A percentile compares a stretch with the other conserved stretches of the same genome.
phyloP scores from a whole-genome alignment of 1,140 invertebrate genomes.

The Magallana gigas region DNA sequence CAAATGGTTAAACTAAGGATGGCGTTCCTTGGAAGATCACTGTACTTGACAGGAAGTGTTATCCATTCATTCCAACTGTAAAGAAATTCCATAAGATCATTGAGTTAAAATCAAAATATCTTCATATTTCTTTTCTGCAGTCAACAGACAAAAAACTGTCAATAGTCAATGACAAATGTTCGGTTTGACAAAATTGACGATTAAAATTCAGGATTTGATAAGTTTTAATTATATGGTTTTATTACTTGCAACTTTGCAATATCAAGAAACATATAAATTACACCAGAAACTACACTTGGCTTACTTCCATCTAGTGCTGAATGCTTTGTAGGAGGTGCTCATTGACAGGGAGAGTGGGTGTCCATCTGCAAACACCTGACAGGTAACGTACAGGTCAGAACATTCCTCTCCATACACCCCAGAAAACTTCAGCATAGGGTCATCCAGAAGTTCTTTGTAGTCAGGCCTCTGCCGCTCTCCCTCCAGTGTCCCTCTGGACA shows the following conservation, averaged over 20 bases:
- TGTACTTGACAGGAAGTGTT: conserved; percentile 92
- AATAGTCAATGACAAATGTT: no score
- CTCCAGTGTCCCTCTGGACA: conserved; percentile 92
- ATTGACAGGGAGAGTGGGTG: conserved; percentile 92
- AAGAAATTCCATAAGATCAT: conserved; percentile 31
- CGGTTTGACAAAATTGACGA: no score
- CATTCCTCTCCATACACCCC: conserved; percentile 89
- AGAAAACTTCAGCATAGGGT: conserved; percentile 94
- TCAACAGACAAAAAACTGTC: no score
- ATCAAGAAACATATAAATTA: no score
- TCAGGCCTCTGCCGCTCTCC: conserved; percentile 91
- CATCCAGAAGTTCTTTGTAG: conserved; percentile 91
- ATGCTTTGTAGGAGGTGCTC: conserved; percentile 95
- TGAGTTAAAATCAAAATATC: no score
- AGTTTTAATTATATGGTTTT: no score
- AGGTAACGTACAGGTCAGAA: conserved; percentile 92
- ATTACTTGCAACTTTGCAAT: no score
- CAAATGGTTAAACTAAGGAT: conserved; percentile 95
- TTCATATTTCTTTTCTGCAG: no score
- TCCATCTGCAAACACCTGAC: conserved; percentile 92
- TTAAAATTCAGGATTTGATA: no score
- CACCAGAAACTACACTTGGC: conserved; percentile 60
- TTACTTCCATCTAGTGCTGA: conserved; percentile 95
- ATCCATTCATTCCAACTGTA: conserved; percentile 99
- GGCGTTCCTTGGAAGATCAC: conserved; percentile 93